Conservation (phyloP, 2,888 invertebrate genomes). For the Phortica magna region DNA sequence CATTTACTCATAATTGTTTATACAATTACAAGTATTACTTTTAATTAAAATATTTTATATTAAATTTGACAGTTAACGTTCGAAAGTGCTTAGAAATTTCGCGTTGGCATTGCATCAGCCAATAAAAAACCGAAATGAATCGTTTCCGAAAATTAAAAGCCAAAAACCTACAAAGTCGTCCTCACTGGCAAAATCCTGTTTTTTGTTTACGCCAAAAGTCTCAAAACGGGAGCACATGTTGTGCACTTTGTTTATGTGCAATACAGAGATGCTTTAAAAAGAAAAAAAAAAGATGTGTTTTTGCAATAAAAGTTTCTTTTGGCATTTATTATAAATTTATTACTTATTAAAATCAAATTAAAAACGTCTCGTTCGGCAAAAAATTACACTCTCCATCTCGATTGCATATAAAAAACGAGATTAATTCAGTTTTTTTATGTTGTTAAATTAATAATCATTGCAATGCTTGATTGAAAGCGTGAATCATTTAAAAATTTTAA, state of each 20-base stretch:
- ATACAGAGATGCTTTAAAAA: constrained; percentile 42
- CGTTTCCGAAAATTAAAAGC: constrained; percentile 25
- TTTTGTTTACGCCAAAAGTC: constrained; percentile 34
- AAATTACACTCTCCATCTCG: not conserved
- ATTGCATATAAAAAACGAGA: not conserved
- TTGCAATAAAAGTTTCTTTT: not conserved
- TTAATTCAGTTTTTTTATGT: no score
- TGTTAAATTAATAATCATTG: no score
- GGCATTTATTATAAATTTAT: constrained; percentile 20
- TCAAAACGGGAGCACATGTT: constrained; percentile 58
- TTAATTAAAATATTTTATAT: constrained; percentile 43
- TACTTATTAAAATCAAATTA: constrained; percentile 20
- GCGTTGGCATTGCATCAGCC: constrained; percentile 68
- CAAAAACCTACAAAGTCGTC: constrained; percentile 9
- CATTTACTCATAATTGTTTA: constrained; percentile 64
- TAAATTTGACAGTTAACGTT: constrained; percentile 40
- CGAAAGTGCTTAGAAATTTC: constrained; percentile 59
- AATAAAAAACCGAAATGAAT: constrained; percentile 30
- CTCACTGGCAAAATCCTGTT: constrained; percentile 60
- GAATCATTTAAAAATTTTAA: no score
- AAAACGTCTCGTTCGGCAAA: not conserved
- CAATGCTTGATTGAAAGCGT: no score
- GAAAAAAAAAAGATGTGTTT: constrained; percentile 15
- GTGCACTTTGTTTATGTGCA: constrained; percentile 63
- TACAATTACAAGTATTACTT: constrained; percentile 44